phyloP scores from a whole-genome alignment of 2,113 vertebrate genomes.

The Hiodon alosoides region DNA sequence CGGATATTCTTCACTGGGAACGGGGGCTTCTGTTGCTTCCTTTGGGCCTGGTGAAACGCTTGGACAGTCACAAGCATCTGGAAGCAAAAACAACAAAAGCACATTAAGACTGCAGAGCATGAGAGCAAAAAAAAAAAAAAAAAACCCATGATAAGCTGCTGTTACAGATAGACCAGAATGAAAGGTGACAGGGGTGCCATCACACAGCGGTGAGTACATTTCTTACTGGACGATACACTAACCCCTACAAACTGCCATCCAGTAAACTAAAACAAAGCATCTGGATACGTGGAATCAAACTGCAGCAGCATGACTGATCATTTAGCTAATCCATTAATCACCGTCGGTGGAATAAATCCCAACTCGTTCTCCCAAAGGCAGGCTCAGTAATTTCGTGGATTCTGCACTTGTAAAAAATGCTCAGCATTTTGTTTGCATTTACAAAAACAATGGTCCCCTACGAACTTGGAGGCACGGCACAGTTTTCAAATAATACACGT shows the following conservation, averaged over 20 bases:
- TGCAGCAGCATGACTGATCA: too few species aligned
- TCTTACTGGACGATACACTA: too few species aligned
- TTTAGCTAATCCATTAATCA: too few species aligned
- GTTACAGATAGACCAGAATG: neutral
- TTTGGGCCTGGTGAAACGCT: conserved; percentile 52
- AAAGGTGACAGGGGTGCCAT: neutral
- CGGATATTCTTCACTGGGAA: conserved; percentile 53
- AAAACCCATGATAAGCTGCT: neutral
- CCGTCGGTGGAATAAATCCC: too few species aligned
- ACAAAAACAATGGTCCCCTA: conserved; percentile 11
- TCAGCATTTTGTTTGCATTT: conserved; percentile 19
- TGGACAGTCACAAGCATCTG: conserved; percentile 69
- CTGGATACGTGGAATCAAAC: too few species aligned
- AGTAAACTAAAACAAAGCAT: too few species aligned
- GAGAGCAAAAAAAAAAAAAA: neutral
- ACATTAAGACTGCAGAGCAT: conserved; percentile 23
- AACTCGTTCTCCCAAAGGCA: too few species aligned
- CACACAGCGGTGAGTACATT: neutral
- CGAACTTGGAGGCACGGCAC: conserved; percentile 8
- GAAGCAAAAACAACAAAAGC: conserved; percentile 20
- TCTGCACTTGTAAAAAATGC: conserved; percentile 1
- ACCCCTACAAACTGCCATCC: too few species aligned
- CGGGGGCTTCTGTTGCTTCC: conserved; percentile 42
- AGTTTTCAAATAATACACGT: conserved; percentile 19
- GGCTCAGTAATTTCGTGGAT: too few species aligned